Evolutionary conservation across 1,140 invertebrate genomes (phyloP).

Genomic region (Sogatella furcifera): DNA sequence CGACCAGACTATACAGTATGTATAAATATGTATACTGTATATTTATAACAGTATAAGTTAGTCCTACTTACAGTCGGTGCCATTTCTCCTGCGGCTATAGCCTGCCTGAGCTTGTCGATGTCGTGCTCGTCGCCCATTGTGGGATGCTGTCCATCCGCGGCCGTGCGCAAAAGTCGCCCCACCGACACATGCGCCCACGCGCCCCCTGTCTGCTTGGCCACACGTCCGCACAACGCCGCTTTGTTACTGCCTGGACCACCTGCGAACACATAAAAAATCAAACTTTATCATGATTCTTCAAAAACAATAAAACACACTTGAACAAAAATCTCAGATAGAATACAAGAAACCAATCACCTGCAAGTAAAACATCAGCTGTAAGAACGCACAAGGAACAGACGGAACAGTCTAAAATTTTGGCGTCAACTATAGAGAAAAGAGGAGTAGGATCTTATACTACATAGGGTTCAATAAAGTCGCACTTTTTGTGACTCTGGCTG

Average conservation of each 20-base stretch:
- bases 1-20: too few species aligned
- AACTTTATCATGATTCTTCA: slow-evolving; percentile 2
- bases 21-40: too few species aligned
- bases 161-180: slow-evolving; percentile 52
- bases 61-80: slow-evolving; percentile 44
- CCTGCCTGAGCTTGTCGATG: slow-evolving; percentile 43
- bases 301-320: slow-evolving; percentile 1
- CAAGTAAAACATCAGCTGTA: too few species aligned
- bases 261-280: slow-evolving; percentile 20
- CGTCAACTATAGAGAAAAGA: too few species aligned
- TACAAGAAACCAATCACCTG: too few species aligned
- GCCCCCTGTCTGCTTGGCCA: slow-evolving; percentile 43
- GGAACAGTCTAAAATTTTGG: too few species aligned
- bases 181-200: slow-evolving; percentile 68
- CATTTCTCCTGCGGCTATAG: slow-evolving; percentile 71
- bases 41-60: too few species aligned
- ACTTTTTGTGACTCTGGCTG: too few species aligned
- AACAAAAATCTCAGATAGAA: too few species aligned
- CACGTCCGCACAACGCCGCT: slow-evolving; percentile 54
- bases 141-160: slow-evolving; percentile 44
- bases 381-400: too few species aligned
- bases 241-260: slow-evolving; percentile 74
- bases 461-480: too few species aligned
- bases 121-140: slow-evolving; percentile 39
- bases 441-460: too few species aligned